These are phyloP conservation scores for Takifugu rubripes DNA, from an alignment of 2,797 vertebrate species.

Conservation along the genomic window DNA sequence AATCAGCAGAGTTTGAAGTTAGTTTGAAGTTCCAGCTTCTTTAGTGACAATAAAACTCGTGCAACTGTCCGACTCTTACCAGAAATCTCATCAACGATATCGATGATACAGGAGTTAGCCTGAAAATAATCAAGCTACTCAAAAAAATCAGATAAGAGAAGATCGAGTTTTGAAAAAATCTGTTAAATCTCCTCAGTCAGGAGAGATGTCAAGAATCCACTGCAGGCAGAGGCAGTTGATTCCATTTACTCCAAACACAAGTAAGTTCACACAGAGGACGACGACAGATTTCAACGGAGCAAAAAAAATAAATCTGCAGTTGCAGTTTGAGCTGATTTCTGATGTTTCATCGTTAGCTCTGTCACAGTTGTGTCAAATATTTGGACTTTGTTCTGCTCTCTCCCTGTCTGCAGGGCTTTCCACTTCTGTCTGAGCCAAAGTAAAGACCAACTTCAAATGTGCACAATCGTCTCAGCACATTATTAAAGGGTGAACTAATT, in stretches of 20 bases:
- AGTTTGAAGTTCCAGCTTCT: too few relatives aligned
- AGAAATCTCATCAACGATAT: too few relatives aligned
- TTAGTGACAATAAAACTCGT: too few relatives aligned
- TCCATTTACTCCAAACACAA: conserved; percentile 5
- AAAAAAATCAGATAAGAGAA: too few relatives aligned
- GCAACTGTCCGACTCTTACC: too few relatives aligned
- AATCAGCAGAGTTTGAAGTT: background rate
- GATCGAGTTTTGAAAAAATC: background rate
- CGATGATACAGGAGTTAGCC: too few relatives aligned
- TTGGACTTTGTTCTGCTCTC: conserved; percentile 9
- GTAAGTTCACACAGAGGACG: conserved; percentile 34
- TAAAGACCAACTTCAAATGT: conserved; percentile 3
- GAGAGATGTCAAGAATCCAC: conserved; percentile 2
- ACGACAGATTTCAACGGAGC: conserved; percentile 4
- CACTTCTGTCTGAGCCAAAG: background rate
- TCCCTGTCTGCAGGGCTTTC: conserved; percentile 3
- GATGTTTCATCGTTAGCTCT: conserved; percentile 24
- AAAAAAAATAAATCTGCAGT: conserved; percentile 5
- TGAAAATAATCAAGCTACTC: too few relatives aligned
- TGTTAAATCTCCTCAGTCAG: conserved; percentile 2
- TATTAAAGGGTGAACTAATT: background rate
- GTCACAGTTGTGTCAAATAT: conserved; percentile 10
- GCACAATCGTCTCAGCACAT: background rate
- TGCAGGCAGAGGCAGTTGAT: background rate
- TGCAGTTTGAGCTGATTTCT: conserved; percentile 27